phyloP scores from a whole-genome alignment of 2,797 vertebrate species.

The Acanthiza pusilla region DNA sequence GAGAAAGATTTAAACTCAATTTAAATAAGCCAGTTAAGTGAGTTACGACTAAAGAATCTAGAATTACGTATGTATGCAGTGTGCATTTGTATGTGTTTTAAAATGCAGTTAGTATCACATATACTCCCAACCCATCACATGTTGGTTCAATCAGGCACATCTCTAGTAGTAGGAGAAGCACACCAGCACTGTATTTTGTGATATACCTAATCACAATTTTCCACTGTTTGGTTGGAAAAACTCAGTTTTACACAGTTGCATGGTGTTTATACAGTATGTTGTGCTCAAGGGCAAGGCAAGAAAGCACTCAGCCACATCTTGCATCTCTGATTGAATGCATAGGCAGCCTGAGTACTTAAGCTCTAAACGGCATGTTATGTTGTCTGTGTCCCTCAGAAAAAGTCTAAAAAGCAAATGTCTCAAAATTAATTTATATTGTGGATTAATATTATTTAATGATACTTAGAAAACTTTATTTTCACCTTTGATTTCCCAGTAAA shows the following conservation, averaged over 20 bases:
- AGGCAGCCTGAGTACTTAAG: neutral
- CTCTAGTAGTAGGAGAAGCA: neutral
- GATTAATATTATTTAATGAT: neutral
- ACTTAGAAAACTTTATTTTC: neutral
- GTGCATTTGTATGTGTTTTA: neutral
- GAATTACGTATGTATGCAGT: neutral
- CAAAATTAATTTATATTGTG: neutral
- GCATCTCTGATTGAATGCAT: neutral
- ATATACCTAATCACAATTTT: neutral
- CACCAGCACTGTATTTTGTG: neutral
- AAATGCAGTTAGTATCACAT: neutral
- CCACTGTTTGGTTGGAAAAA: neutral
- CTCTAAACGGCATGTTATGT: neutral
- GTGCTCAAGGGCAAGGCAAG: neutral
- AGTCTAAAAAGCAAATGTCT: neutral
- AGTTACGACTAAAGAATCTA: neutral
- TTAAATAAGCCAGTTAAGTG: neutral
- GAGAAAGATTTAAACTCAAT: neutral
- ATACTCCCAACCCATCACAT: neutral
- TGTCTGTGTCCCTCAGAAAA: neutral
- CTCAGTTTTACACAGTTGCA: neutral
- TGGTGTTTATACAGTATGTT: neutral
- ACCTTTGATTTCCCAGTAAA: neutral
- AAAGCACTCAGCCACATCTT: neutral
- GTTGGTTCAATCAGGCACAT: neutral